Conservation (phyloP, 2,797 vertebrate species). For the Novumbra hubbsi region DNA sequence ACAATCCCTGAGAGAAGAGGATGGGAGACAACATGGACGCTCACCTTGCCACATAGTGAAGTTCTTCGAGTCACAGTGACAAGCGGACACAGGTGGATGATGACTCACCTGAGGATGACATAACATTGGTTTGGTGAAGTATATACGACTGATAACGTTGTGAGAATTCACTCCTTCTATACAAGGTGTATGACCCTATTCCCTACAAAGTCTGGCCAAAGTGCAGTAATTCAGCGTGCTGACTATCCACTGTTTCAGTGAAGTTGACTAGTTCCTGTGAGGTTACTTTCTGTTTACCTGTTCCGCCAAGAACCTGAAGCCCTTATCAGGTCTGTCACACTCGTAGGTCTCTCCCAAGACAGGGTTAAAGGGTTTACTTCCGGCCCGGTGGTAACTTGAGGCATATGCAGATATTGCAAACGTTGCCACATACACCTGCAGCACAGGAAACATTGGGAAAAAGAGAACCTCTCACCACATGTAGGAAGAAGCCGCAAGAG, state of each 20-base stretch:
- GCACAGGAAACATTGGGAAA: slow-evolving; percentile 24
- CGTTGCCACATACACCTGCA: slow-evolving; percentile 88
- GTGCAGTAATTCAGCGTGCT: neutral
- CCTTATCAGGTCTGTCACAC: slow-evolving; percentile 87
- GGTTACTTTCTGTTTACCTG: slow-evolving; percentile 62
- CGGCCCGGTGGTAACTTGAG: slow-evolving; percentile 87
- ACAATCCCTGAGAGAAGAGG: neutral
- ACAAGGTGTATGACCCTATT: neutral
- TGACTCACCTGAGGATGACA: slow-evolving; percentile 85
- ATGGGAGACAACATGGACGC: slow-evolving; percentile 41
- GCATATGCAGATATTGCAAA: slow-evolving; percentile 91
- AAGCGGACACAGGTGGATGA: slow-evolving; percentile 95
- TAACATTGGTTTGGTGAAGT: neutral
- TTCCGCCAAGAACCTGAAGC: slow-evolving; percentile 90
- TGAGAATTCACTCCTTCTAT: neutral
- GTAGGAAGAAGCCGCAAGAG: neutral
- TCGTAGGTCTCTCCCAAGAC: slow-evolving; percentile 95
- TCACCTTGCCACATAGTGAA: slow-evolving; percentile 96
- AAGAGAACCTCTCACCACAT: neutral
- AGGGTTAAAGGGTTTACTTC: slow-evolving; percentile 96
- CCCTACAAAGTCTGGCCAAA: neutral
- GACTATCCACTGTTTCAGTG: neutral
- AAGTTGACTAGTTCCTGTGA: neutral
- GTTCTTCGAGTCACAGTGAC: slow-evolving; percentile 90
- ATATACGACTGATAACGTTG: neutral